Conservation (phyloP, 2,113 vertebrate genomes). For the Thymallus thymallus region DNA sequence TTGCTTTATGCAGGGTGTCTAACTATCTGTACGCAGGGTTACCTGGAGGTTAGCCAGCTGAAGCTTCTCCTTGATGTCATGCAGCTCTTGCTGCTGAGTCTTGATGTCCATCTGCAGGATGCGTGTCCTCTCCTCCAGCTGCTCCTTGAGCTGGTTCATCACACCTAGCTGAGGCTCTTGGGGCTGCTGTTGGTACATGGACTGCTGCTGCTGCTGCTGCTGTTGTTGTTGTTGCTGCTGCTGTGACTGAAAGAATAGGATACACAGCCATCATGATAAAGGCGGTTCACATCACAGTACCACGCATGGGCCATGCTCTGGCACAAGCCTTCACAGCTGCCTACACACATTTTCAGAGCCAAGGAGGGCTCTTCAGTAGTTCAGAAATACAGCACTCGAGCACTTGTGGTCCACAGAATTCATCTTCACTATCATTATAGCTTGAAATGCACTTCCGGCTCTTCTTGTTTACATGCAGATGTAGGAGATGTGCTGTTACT, state of each 20-base stretch:
- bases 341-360: constrained; percentile 3
- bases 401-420: not conserved
- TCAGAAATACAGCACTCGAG: not conserved
- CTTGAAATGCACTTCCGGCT: not conserved
- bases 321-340: not conserved
- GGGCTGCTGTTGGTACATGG: constrained; percentile 43
- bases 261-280: not conserved
- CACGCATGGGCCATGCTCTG: not conserved
- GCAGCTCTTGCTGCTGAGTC: constrained; percentile 81
- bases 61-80: constrained; percentile 85
- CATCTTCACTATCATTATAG: not conserved
- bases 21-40: constrained; percentile 2
- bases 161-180: constrained; percentile 77
- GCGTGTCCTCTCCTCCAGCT: constrained; percentile 83
- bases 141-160: constrained; percentile 85
- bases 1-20: not conserved
- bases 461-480: not conserved
- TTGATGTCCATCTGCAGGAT: constrained; percentile 85
- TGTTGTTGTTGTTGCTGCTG: constrained; percentile 43
- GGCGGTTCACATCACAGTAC: not conserved
- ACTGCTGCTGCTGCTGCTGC: constrained; percentile 15
- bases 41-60: constrained; percentile 83
- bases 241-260: constrained; percentile 31
- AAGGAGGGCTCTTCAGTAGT: not conserved
- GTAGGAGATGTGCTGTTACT: not conserved